Conservation (phyloP, 2,797 vertebrate species). For the Pseudotriccus pelzelni region DNA sequence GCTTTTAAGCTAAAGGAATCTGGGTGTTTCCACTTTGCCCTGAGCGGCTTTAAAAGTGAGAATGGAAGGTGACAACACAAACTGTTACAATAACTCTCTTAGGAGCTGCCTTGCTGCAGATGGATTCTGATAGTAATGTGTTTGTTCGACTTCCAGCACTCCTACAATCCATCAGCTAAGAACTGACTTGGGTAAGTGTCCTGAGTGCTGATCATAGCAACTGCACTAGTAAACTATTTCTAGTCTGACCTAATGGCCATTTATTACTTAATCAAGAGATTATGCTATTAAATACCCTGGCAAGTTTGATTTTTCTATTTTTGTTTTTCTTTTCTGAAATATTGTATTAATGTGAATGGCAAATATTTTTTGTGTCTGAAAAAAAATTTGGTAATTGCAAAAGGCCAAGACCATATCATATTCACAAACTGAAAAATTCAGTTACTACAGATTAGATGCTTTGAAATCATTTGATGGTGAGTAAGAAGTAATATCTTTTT, state of each 20-base stretch:
- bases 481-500: neutral
- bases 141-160: neutral
- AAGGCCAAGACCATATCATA: neutral
- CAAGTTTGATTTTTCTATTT: neutral
- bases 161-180: neutral
- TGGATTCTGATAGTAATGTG: neutral
- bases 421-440: neutral
- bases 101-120: neutral
- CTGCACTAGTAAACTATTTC: neutral
- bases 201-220: neutral
- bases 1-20: neutral
- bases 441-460: neutral
- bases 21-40: neutral
- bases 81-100: constrained; percentile 39
- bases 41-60: neutral
- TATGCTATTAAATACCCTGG: neutral
- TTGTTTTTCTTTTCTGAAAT: neutral
- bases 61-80: constrained; percentile 27
- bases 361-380: neutral
- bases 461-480: neutral
- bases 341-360: neutral
- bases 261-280: neutral
- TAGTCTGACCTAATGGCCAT: neutral
- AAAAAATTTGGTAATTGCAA: neutral
- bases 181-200: neutral